Evolutionary conservation across 2,888 invertebrate species (phyloP).

Genomic region (Tipula confusa): DNA sequence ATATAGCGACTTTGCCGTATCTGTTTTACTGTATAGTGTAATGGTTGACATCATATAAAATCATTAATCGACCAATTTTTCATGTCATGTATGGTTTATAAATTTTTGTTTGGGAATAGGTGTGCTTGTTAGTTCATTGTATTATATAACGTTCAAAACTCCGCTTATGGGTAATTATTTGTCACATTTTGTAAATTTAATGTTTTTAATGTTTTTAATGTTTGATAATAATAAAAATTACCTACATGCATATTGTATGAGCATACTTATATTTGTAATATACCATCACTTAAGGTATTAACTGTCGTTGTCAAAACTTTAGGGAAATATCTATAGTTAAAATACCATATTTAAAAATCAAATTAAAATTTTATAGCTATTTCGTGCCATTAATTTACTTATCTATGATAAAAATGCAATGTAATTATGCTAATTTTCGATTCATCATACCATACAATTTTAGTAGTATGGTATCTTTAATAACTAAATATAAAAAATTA

Average conservation of each 20-base stretch:
- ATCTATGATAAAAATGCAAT: conserved; percentile 25
- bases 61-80: too few relatives aligned
- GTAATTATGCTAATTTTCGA: conserved; percentile 6
- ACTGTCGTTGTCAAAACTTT: too few relatives aligned
- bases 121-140: background rate
- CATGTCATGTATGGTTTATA: background rate
- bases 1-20: background rate
- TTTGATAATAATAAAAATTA: background rate
- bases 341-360: background rate
- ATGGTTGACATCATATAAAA: background rate
- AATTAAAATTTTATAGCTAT: background rate
- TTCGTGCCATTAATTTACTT: background rate
- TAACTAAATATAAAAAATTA: background rate
- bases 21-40: background rate
- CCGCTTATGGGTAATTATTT: background rate
- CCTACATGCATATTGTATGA: background rate
- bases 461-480: background rate
- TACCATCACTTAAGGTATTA: background rate
- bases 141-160: background rate
- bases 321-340: background rate
- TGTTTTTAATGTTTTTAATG: background rate
- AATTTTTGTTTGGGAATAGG: background rate
- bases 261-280: background rate
- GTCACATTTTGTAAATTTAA: background rate
- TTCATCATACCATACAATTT: background rate